Evolutionary conservation across 1,140 invertebrate species (phyloP).

Genomic region (Drosophila hydei): DNA sequence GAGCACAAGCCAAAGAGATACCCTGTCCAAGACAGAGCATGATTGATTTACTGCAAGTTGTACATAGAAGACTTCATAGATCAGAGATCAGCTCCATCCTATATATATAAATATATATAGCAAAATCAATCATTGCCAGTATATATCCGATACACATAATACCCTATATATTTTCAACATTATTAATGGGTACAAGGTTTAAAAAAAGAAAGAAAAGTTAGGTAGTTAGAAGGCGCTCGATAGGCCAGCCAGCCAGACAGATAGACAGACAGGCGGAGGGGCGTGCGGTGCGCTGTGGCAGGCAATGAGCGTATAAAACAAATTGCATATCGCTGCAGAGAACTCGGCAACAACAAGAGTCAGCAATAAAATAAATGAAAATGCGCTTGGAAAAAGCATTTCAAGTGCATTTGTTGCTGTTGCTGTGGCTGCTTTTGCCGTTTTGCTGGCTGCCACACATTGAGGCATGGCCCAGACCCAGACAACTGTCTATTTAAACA

Average conservation of each 20-base stretch:
- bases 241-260: conserved; percentile 24
- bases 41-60: no score
- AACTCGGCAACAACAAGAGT: conserved; percentile 25
- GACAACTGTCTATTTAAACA: conserved; percentile 68
- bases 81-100: no score
- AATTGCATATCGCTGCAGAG: conserved; percentile 69
- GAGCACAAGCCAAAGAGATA: neutral
- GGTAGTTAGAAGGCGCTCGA: conserved; percentile 13
- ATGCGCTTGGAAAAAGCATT: conserved; percentile 67
- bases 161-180: neutral
- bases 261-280: conserved; percentile 27
- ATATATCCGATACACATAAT: neutral
- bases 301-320: conserved; percentile 75
- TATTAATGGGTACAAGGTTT: conserved; percentile 2
- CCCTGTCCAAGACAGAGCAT: neutral
- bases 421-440: neutral
- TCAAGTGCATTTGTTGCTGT: conserved; percentile 59
- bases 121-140: no score
- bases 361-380: conserved; percentile 72
- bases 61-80: no score
- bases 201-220: conserved; percentile 14
- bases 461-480: conserved; percentile 57
- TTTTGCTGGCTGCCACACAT: conserved; percentile 48
- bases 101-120: neutral
- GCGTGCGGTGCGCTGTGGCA: conserved; percentile 22